phyloP scores from a whole-genome alignment of 2,888 invertebrate species.

The Brenthis daphne region DNA sequence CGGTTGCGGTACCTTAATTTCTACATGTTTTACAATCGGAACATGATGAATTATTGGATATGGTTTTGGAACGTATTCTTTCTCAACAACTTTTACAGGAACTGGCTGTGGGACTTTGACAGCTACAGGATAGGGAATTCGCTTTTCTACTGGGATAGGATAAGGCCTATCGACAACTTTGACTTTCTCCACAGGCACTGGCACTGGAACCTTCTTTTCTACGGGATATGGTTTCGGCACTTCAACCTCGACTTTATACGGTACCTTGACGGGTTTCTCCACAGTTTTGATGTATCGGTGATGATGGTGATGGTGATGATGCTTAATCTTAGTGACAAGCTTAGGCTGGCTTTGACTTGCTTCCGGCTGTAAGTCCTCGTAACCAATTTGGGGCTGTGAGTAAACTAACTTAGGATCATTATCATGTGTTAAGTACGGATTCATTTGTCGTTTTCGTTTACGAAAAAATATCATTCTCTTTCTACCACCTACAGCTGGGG shows the following conservation, averaged over 20 bases:
- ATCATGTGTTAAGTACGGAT: constrained; percentile 45
- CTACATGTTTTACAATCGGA: constrained; percentile 66
- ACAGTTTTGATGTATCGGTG: constrained; percentile 84
- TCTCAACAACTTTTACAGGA: constrained; percentile 78
- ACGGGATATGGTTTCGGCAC: constrained; percentile 82
- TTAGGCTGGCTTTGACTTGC: constrained; percentile 55
- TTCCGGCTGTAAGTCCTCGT: constrained; percentile 58
- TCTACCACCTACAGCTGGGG: constrained; percentile 46
- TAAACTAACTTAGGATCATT: constrained; percentile 26
- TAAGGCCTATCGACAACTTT: constrained; percentile 65
- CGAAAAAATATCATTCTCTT: constrained; percentile 62
- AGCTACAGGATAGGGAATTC: constrained; percentile 71
- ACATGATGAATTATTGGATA: constrained; percentile 74
- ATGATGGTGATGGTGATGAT: constrained; percentile 86
- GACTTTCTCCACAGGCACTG: constrained; percentile 50
- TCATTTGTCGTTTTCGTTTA: constrained; percentile 58
- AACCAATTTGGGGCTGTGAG: constrained; percentile 46
- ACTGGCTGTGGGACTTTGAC: constrained; percentile 74
- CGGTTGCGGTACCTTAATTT: constrained; percentile 71
- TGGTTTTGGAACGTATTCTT: constrained; percentile 75
- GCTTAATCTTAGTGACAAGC: constrained; percentile 76
- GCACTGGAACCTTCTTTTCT: constrained; percentile 68
- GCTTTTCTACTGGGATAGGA: constrained; percentile 72
- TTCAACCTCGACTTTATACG: constrained; percentile 80
- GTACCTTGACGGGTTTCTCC: constrained; percentile 78